These are phyloP conservation scores for Bettongia penicillata DNA, from an alignment of 2,113 vertebrate species.

Conservation along the genomic window DNA sequence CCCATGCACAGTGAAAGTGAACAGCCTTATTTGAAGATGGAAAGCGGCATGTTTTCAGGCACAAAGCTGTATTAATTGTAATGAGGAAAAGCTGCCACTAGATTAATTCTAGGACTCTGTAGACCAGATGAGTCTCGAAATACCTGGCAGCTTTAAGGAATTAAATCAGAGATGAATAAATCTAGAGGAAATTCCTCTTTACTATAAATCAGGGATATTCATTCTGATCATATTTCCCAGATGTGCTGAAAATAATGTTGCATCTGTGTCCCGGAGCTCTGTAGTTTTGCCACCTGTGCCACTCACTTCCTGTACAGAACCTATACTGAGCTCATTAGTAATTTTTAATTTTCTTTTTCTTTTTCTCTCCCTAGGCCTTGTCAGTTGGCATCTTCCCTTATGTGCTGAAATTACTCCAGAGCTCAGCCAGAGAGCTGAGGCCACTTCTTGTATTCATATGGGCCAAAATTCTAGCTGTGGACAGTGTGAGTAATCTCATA, in stretches of 20 bases:
- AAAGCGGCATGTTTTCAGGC: background rate
- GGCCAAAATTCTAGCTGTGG: constrained; percentile 99
- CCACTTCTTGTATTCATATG: constrained; percentile 99
- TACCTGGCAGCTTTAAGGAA: constrained; percentile 41
- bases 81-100: background rate
- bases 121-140: constrained; percentile 19
- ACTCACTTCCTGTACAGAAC: background rate
- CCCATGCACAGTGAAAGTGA: background rate
- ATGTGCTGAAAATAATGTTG: background rate
- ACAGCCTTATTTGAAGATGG: background rate
- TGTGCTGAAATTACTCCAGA: constrained; percentile 97
- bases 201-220: background rate
- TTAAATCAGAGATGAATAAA: background rate
- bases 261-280: fast-evolving
- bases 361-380: constrained; percentile 86
- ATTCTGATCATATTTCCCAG: background rate
- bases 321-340: background rate
- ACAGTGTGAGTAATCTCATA: constrained; percentile 91
- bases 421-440: constrained; percentile 95
- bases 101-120: background rate
- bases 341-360: constrained; percentile 29
- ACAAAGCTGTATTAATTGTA: background rate
- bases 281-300: background rate
- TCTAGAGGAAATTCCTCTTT: background rate
- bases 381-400: constrained; percentile 99